Percentiles rank a stretch among this genome's conserved stretches.
Conservation (phyloP, 2,797 vertebrate species). For the Lithobates pipiens region DNA sequence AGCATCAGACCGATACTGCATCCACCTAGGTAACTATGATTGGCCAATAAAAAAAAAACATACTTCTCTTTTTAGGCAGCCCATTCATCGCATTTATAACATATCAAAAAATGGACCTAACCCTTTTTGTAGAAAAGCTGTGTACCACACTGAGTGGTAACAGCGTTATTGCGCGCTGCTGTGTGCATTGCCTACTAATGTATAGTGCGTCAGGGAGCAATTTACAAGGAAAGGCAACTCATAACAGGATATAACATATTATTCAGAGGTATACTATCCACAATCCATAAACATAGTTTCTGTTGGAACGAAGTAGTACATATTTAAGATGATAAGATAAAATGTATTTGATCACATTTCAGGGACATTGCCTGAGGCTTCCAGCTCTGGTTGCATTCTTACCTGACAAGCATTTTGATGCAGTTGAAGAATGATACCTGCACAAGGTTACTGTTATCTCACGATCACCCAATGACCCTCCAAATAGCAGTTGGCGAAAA, state of each 20-base stretch:
- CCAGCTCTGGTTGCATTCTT: neutral
- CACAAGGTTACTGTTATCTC: constrained; percentile 14
- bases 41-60: no score
- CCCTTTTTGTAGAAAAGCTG: no score
- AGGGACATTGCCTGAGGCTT: neutral
- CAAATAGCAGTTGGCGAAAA: neutral
- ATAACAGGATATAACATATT: neutral
- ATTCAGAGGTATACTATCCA: neutral
- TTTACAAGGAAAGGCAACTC: no score
- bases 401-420: neutral
- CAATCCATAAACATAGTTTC: neutral
- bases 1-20: no score
- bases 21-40: no score
- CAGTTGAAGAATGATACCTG: neutral
- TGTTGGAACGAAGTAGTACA: neutral
- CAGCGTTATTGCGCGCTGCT: no score
- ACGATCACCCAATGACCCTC: neutral
- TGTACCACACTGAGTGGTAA: no score
- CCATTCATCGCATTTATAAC: no score
- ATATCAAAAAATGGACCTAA: no score
- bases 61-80: no score
- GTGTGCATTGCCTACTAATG: no score
- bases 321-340: neutral
- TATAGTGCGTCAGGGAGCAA: no score
- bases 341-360: neutral